phyloP scores from a whole-genome alignment of 1,140 invertebrate genomes.

The Oppia nitens region DNA sequence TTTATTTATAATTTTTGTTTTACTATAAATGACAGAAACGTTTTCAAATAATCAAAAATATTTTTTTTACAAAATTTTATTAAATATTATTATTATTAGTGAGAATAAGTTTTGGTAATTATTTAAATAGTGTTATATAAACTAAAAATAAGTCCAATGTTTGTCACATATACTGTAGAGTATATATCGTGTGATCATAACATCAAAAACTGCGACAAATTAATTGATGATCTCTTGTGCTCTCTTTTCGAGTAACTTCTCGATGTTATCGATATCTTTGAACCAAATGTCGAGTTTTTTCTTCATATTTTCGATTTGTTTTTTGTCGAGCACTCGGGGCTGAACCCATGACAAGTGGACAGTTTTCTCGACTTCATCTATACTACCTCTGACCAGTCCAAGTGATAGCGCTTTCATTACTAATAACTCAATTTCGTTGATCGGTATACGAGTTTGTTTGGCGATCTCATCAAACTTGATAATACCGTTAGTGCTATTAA shows the following conservation, averaged over 20 bases:
- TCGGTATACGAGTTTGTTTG: conserved; percentile 55
- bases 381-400: conserved; percentile 76
- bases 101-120: too few relatives aligned
- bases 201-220: too few relatives aligned
- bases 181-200: too few relatives aligned
- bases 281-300: conserved; percentile 59
- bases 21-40: too few relatives aligned
- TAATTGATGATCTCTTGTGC: conserved; percentile 48
- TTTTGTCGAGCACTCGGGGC: conserved; percentile 62
- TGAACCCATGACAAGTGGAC: conserved; percentile 81
- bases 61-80: too few relatives aligned
- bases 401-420: conserved; percentile 97
- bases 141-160: too few relatives aligned
- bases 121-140: too few relatives aligned
- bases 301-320: conserved; percentile 46
- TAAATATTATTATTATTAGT: too few relatives aligned
- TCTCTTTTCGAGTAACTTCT: conserved; percentile 55
- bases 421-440: conserved; percentile 65
- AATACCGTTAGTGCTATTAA: conserved; percentile 46
- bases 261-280: conserved; percentile 62
- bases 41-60: too few relatives aligned
- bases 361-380: conserved; percentile 73
- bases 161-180: too few relatives aligned
- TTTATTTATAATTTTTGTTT: too few relatives aligned
- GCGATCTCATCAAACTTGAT: conserved; percentile 84